phyloP scores from a whole-genome alignment of 2,113 vertebrate genomes.

The Labrus mixtus region DNA sequence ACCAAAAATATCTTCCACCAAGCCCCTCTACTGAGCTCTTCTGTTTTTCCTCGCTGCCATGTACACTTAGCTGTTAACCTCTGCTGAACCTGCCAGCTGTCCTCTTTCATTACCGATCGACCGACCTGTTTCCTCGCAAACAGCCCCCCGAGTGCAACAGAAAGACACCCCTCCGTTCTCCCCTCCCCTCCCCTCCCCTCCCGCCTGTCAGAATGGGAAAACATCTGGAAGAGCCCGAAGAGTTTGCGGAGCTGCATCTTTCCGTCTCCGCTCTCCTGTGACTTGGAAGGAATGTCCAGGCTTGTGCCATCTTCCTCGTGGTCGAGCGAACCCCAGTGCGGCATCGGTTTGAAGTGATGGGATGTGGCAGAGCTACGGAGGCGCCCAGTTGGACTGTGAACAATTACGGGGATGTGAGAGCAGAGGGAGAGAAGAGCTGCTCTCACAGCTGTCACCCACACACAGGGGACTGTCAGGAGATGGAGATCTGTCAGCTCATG shows the following conservation, averaged over 20 bases:
- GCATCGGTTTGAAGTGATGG: constrained; percentile 65
- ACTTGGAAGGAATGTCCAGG: constrained; percentile 35
- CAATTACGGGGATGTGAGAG: constrained; percentile 77
- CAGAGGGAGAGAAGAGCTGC: constrained; percentile 51
- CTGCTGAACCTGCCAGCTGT: constrained; percentile 79
- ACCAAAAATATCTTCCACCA: constrained; percentile 14
- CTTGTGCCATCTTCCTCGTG: constrained; percentile 52
- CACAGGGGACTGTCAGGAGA: constrained; percentile 64
- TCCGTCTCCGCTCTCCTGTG: constrained; percentile 7
- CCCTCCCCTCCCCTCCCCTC: constrained; percentile 13
- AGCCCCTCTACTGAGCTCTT: constrained; percentile 33
- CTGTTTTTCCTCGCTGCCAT: constrained; percentile 67
- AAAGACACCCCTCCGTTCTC: constrained; percentile 50
- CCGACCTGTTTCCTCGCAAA: constrained; percentile 60
- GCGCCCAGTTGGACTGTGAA: constrained; percentile 61
- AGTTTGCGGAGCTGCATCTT: constrained; percentile 10
- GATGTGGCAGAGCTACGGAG: constrained; percentile 74
- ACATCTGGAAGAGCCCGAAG: constrained; percentile 54
- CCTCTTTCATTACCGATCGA: constrained; percentile 70
- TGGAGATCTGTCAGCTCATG: constrained; percentile 70
- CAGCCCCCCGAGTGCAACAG: constrained; percentile 49
- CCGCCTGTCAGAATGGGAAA: constrained; percentile 67
- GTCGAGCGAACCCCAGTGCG: constrained; percentile 38
- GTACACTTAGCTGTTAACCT: constrained; percentile 71
- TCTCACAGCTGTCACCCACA: constrained; percentile 76